These are phyloP conservation scores for Danionella cerebrum DNA, from an alignment of 2,113 vertebrate genomes.

Conservation along the genomic window DNA sequence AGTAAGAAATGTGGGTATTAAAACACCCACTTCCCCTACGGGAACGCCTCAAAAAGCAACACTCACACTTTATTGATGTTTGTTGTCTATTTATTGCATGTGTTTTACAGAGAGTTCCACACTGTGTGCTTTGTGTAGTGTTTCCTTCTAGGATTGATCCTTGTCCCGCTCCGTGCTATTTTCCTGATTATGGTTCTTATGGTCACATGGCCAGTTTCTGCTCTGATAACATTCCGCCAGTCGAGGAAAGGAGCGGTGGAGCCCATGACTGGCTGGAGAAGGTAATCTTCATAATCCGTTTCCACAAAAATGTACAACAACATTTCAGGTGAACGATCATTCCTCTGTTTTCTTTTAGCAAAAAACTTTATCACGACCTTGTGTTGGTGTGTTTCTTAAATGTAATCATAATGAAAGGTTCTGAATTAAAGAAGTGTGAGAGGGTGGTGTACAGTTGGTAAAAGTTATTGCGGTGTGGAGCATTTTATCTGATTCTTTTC, in stretches of 20 bases:
- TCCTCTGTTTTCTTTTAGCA: too few relatives aligned
- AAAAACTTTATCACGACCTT: too few relatives aligned
- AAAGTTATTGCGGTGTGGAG: not conserved
- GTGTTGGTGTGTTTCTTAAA: too few relatives aligned
- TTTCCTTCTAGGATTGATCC: slow-evolving; percentile 73
- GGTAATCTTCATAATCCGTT: too few relatives aligned
- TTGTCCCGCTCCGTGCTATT: slow-evolving; percentile 79
- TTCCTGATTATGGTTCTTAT: slow-evolving; percentile 66
- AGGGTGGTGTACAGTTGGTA: not conserved
- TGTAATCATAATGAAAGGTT: too few relatives aligned
- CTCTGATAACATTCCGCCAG: slow-evolving; percentile 64
- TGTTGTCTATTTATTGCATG: not conserved
- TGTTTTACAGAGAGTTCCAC: too few relatives aligned
- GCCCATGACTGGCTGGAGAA: slow-evolving; percentile 83
- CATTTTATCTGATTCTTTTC: not conserved
- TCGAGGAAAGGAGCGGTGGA: slow-evolving; percentile 63
- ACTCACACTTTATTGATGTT: not conserved
- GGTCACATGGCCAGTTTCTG: slow-evolving; percentile 75
- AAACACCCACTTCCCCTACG: too few relatives aligned
- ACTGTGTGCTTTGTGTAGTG: slow-evolving; percentile 45
- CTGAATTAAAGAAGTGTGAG: not conserved
- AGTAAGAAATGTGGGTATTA: too few relatives aligned
- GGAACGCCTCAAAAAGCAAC: too few relatives aligned
- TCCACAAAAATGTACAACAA: too few relatives aligned
- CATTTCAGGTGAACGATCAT: too few relatives aligned